These are phyloP conservation scores for Pterophyllum scalare DNA, from an alignment of 2,113 vertebrate species.

Conservation along the genomic window DNA sequence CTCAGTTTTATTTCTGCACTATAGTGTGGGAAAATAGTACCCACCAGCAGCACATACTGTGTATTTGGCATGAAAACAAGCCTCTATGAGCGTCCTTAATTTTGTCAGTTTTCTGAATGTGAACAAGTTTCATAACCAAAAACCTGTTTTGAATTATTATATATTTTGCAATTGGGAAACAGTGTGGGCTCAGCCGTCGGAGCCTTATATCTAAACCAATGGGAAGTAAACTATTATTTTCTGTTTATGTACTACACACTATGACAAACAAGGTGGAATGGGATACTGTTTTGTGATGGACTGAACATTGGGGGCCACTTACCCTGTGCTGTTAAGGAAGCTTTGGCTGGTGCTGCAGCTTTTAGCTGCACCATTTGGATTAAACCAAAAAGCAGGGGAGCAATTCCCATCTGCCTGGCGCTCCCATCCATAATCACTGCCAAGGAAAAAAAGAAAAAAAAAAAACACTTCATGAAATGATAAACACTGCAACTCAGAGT, in stretches of 20 bases:
- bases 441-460: slow-evolving; percentile 42
- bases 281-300: slow-evolving; percentile 57
- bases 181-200: not conserved
- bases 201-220: slow-evolving; percentile 5
- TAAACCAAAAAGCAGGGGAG: slow-evolving; percentile 95
- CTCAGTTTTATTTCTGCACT: slow-evolving; percentile 3
- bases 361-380: slow-evolving; percentile 83
- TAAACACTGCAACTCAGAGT: slow-evolving; percentile 54
- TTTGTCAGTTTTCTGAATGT: slow-evolving; percentile 4
- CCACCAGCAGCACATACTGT: not conserved
- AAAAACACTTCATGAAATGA: slow-evolving; percentile 59
- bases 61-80: slow-evolving; percentile 12
- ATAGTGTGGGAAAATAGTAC: not conserved
- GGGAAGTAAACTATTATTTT: slow-evolving; percentile 32
- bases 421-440: slow-evolving; percentile 95
- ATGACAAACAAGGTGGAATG: slow-evolving; percentile 42
- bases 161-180: slow-evolving; percentile 22
- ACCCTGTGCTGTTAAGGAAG: slow-evolving; percentile 96
- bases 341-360: slow-evolving; percentile 90
- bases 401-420: slow-evolving; percentile 90
- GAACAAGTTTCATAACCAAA: slow-evolving; percentile 1
- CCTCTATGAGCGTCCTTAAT: not conserved
- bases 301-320: slow-evolving; percentile 72
- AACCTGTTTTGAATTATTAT: slow-evolving; percentile 8
- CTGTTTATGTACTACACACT: slow-evolving; percentile 40